Conservation (phyloP, 2,113 vertebrate species). For the Perognathus longimembris region DNA sequence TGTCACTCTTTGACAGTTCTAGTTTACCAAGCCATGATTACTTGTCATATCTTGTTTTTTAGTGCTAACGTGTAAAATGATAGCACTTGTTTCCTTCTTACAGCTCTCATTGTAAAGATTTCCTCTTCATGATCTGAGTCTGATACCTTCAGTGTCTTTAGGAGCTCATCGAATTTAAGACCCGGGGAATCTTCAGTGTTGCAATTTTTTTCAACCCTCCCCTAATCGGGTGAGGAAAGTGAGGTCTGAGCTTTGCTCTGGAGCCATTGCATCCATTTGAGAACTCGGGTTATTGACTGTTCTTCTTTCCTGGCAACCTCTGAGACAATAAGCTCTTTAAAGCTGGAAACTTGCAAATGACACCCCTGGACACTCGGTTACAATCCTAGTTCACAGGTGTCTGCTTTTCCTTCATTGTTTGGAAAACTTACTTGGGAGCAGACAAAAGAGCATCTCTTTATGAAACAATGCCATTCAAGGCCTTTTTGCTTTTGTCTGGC, state of each 20-base stretch:
- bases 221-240: background rate
- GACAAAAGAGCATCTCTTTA: background rate
- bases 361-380: background rate
- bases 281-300: background rate
- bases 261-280: background rate
- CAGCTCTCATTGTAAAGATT: background rate
- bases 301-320: background rate
- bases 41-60: constrained; percentile 30
- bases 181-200: background rate
- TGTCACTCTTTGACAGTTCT: constrained; percentile 13
- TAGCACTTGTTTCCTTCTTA: background rate
- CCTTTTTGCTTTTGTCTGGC: background rate
- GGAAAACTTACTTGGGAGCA: background rate
- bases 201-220: background rate
- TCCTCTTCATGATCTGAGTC: background rate
- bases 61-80: background rate
- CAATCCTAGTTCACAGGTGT: background rate
- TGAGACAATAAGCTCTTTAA: background rate
- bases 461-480: background rate
- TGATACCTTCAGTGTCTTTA: rapidly evolving
- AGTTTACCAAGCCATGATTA: background rate
- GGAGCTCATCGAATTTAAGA: background rate
- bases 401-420: background rate
- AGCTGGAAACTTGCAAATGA: background rate
- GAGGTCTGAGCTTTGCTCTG: background rate